These are phyloP conservation scores for Myotis findleyi DNA, from an alignment of 2,797 vertebrate species.

Conservation along the genomic window DNA sequence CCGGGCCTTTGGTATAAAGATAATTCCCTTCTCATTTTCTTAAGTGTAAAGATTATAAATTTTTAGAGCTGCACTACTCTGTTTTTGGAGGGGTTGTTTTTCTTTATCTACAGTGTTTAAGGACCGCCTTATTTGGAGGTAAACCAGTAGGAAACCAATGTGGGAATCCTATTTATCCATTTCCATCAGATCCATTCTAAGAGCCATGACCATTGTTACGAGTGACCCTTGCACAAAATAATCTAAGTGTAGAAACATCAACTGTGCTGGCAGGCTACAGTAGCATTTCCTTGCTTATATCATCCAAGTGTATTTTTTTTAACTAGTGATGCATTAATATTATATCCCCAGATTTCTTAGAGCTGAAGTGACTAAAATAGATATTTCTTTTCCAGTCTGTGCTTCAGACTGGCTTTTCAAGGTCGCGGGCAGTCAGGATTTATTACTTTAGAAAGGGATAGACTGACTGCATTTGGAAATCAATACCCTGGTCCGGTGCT, in stretches of 20 bases:
- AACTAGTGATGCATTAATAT: background rate
- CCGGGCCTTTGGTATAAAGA: background rate
- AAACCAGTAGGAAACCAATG: background rate
- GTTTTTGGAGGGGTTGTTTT: background rate
- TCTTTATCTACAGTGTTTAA: background rate
- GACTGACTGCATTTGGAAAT: constrained; percentile 72
- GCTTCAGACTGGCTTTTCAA: constrained; percentile 57
- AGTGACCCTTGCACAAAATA: constrained; percentile 50
- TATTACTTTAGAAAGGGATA: constrained; percentile 74
- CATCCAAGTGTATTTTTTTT: background rate
- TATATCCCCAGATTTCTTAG: constrained; percentile 22
- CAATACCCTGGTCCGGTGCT: constrained; percentile 63
- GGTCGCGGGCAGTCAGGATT: constrained; percentile 60
- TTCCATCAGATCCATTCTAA: background rate
- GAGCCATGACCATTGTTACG: background rate
- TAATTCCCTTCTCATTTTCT: constrained; percentile 26
- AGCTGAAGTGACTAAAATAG: constrained; percentile 69
- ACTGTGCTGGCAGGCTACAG: background rate
- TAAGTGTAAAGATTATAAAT: background rate
- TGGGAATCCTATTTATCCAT: constrained; percentile 11
- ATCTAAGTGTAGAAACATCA: constrained; percentile 54
- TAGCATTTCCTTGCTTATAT: constrained; percentile 10
- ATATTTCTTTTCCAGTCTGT: constrained; percentile 47
- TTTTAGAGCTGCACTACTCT: background rate
- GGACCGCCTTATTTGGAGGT: background rate